Percentiles rank a stretch among this genome's conserved stretches.
Conservation (phyloP, 1,140 invertebrate genomes). For the Acromyrmex charruanus region DNA sequence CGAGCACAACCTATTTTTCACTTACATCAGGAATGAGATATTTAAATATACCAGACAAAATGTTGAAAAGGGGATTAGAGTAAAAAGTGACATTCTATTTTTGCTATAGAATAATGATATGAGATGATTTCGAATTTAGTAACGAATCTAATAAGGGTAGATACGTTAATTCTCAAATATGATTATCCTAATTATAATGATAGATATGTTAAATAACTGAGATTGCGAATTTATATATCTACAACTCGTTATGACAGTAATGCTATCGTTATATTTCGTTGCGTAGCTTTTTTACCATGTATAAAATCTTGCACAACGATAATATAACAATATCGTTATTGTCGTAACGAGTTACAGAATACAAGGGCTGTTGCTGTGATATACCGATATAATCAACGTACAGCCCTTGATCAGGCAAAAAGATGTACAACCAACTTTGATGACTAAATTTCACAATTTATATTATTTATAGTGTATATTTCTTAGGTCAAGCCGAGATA, state of each 20-base stretch:
- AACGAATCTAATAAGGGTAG: neutral
- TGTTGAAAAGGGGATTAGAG: neutral
- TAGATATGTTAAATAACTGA: neutral
- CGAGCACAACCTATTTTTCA: slow-evolving; percentile 62
- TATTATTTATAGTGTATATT: slow-evolving; percentile 29
- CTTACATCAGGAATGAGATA: slow-evolving; percentile 38
- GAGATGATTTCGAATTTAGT: slow-evolving; percentile 5
- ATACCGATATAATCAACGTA: neutral
- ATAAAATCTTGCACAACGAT: too few species aligned
- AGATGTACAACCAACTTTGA: neutral
- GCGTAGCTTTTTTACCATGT: too few species aligned
- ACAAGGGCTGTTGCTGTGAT: neutral
- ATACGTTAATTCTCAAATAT: neutral
- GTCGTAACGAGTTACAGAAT: neutral
- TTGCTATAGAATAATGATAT: neutral
- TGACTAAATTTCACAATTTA: slow-evolving; percentile 33
- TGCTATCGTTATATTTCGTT: too few species aligned
- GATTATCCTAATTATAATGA: neutral
- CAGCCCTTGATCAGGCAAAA: slow-evolving; percentile 21
- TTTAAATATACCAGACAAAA: slow-evolving; percentile 17
- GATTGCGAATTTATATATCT: neutral
- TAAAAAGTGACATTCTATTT: neutral
- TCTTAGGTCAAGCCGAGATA: neutral
- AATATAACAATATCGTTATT: too few species aligned
- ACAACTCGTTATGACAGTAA: too few species aligned